Evolutionary conservation across 2,888 invertebrate species (phyloP).

Genomic region (Lithophane leautieri): DNA sequence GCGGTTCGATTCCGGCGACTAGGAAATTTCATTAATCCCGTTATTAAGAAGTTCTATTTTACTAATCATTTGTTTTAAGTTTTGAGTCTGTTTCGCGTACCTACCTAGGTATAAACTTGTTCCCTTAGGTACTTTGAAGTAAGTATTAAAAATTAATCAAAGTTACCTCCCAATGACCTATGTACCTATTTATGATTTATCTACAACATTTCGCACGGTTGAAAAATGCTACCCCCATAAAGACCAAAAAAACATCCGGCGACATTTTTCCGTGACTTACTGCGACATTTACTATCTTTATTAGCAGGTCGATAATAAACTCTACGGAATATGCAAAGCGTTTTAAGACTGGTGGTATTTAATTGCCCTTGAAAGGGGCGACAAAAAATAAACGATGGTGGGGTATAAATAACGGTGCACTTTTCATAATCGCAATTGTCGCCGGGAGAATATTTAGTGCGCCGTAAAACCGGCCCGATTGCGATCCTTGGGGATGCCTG

Average conservation of each 20-base stretch:
- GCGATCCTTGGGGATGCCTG: slow-evolving; percentile 75
- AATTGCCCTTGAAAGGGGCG: slow-evolving; percentile 91
- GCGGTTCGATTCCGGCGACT: slow-evolving; percentile 85
- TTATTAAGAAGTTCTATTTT: slow-evolving; percentile 80
- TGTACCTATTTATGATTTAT: slow-evolving; percentile 35
- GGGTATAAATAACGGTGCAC: slow-evolving; percentile 90
- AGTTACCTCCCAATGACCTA: slow-evolving; percentile 29
- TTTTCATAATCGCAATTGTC: slow-evolving; percentile 91
- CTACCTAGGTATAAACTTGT: slow-evolving; percentile 7
- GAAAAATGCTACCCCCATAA: slow-evolving; percentile 52
- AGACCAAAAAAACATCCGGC: slow-evolving; percentile 60
- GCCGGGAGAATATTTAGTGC: slow-evolving; percentile 90
- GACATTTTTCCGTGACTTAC: slow-evolving; percentile 69
- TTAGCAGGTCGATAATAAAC: slow-evolving; percentile 84
- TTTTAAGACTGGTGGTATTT: slow-evolving; percentile 89
- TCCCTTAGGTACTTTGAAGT: neutral
- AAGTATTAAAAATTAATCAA: slow-evolving; percentile 11
- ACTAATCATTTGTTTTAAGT: slow-evolving; percentile 70
- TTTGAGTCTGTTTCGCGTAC: slow-evolving; percentile 46
- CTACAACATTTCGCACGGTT: slow-evolving; percentile 28
- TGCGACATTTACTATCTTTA: slow-evolving; percentile 87
- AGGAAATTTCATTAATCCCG: slow-evolving; percentile 86
- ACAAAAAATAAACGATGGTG: slow-evolving; percentile 88
- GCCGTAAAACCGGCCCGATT: slow-evolving; percentile 86
- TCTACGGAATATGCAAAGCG: slow-evolving; percentile 87